Conservation (phyloP, 1,140 invertebrate genomes). For the Idris sp. region DNA sequence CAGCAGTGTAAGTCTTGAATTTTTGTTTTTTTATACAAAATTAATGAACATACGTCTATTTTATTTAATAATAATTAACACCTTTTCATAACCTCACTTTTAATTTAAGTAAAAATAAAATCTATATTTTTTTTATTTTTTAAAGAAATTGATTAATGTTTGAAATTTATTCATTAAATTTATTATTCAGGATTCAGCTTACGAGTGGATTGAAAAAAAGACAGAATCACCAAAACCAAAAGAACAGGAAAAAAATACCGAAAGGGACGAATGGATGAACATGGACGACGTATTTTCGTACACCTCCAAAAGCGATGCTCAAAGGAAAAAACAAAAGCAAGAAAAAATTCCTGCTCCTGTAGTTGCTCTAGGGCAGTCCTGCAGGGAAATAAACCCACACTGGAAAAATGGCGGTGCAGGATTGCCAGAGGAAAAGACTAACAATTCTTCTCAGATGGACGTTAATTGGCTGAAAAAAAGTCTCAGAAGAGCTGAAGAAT, state of each 20-base stretch:
- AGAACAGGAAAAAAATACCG: slow-evolving; percentile 53
- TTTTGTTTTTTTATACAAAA: no score
- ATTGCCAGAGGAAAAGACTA: slow-evolving; percentile 77
- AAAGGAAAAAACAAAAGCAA: slow-evolving; percentile 75
- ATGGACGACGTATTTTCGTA: slow-evolving; percentile 72
- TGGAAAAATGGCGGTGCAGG: slow-evolving; percentile 94
- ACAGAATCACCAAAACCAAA: no score
- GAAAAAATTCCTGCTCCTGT: slow-evolving; percentile 80
- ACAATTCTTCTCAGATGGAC: slow-evolving; percentile 70
- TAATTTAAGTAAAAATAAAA: no score
- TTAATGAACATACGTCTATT: no score
- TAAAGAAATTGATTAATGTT: no score
- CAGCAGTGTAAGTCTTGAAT: no score
- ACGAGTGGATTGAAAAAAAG: no score
- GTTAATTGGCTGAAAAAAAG: slow-evolving; percentile 81
- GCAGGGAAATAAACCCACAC: slow-evolving; percentile 92
- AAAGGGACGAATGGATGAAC: slow-evolving; percentile 79
- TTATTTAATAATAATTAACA: no score
- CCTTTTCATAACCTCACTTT: no score
- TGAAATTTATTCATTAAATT: no score
- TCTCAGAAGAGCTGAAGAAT: slow-evolving; percentile 80
- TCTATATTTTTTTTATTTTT: no score
- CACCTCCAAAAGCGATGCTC: slow-evolving; percentile 69
- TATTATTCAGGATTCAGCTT: no score
- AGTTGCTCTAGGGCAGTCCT: slow-evolving; percentile 83